A percentile compares a stretch with the other conserved stretches of the same genome.
phyloP scores from a whole-genome alignment of 53 echinoderm and acorn worm species.

The Henricia sp. region DNA sequence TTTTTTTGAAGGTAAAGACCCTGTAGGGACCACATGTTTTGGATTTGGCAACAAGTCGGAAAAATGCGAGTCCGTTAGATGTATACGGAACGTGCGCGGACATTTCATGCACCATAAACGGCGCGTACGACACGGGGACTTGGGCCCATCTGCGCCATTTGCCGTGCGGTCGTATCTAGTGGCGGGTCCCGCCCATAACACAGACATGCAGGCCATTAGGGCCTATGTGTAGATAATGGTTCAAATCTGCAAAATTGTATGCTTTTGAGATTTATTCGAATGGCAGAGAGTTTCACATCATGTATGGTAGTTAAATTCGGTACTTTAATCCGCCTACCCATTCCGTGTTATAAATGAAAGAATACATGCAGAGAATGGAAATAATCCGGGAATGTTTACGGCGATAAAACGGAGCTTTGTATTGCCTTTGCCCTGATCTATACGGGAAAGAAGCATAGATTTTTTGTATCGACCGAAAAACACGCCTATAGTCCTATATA shows the following conservation, averaged over 20 bases:
- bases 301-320: neutral
- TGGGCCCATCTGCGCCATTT: conserved; percentile 3
- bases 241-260: neutral
- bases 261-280: neutral
- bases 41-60: conserved; percentile 58
- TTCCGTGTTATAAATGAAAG: neutral
- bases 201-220: neutral
- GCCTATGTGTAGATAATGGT: neutral
- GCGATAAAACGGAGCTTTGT: too few species aligned
- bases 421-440: too few species aligned
- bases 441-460: too few species aligned
- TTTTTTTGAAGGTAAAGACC: neutral
- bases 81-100: conserved; percentile 29
- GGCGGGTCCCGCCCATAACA: too few species aligned
- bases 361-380: too few species aligned
- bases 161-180: conserved; percentile 8
- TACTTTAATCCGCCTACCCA: neutral
- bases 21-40: conserved; percentile 19
- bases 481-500: too few species aligned
- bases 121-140: conserved; percentile 2
- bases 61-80: conserved; percentile 24
- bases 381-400: too few species aligned
- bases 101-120: conserved; percentile 54
- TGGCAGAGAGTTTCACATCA: neutral
- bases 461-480: too few species aligned